Evolutionary conservation across 2,888 invertebrate species (phyloP), one percentile per base, ranked within the genome.

Genomic region (Meloe dianella): DNA sequence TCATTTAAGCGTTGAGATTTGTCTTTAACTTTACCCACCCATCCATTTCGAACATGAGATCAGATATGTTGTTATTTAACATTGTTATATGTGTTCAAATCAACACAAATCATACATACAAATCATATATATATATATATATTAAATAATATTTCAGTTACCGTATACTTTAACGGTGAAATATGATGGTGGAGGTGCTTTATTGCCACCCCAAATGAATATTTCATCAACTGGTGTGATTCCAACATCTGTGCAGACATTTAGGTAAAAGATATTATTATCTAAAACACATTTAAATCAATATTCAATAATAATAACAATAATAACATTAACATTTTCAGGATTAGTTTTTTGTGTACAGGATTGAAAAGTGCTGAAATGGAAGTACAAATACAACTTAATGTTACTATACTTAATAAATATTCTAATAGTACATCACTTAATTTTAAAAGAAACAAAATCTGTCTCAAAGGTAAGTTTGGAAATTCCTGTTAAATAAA

Each of bases 391-490:
- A 89, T 96, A 80, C 91, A 93, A 81, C 87, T 96, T 75, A 92
- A 93, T 81, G 92, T 96, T 74, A 91, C 91, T 54, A 89, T 90
- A 0, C 89, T 89, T 12, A 89, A 90, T 68, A 87, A 89, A n/a
- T 86, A 87, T 10, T 88, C 91, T 82, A 90, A 91, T 80, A 90
- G 91, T 77, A 91, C 92, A 10, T 85, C 87, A 73, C 86, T 96
- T 66, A 88, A 91, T 74, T 92, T 96, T 85, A 91, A 91, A 79
- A 87, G 96, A 73, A 94, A 93, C 84, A 96, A 95, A 86, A 93
- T 95, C 77, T 96, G 96, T 82, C 87, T 92, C 71, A 91, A 92
- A 89, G 92, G 92, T 92, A 79, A 82, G 80, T 17, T 56, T 32
- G 9, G 8, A n/a, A n/a, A n/a, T n/a, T n/a, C n/a, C n/a, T n/a